These are phyloP conservation scores for Nipponacmea schrenckii DNA, from an alignment of 2,888 invertebrate genomes.

Conservation along the genomic window DNA sequence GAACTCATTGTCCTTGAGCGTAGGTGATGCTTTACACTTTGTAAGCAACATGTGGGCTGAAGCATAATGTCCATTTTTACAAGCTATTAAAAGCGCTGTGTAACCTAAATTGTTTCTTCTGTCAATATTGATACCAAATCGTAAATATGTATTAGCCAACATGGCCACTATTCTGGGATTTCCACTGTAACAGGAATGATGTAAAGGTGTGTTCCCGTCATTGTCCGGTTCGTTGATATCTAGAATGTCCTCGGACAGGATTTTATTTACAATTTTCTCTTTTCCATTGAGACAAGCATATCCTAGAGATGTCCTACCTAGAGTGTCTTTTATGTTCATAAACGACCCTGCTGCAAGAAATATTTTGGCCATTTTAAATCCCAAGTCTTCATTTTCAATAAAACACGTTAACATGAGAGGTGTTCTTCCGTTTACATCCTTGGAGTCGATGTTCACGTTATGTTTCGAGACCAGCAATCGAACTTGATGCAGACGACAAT, in stretches of 20 bases:
- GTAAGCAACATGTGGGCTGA: constrained; percentile 56
- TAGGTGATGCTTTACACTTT: constrained; percentile 54
- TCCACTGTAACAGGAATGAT: constrained; percentile 59
- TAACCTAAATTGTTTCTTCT: constrained; percentile 59
- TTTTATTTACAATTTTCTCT: constrained; percentile 47
- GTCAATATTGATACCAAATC: constrained; percentile 60
- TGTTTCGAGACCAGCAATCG: constrained; percentile 61
- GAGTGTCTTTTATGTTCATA: constrained; percentile 53
- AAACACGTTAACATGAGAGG: constrained; percentile 64
- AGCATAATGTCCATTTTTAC: constrained; percentile 59
- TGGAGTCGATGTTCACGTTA: constrained; percentile 55
- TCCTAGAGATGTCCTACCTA: constrained; percentile 60
- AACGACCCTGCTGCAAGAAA: constrained; percentile 55
- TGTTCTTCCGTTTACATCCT: constrained; percentile 62
- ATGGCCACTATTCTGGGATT: constrained; percentile 53
- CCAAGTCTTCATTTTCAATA: constrained; percentile 54
- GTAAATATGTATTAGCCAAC: constrained; percentile 44
- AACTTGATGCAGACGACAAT: constrained; percentile 63
- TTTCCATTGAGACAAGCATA: constrained; percentile 62
- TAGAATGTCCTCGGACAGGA: constrained; percentile 55
- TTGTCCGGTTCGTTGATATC: constrained; percentile 61
- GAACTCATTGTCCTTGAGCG: constrained; percentile 59
- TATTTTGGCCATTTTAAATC: constrained; percentile 58
- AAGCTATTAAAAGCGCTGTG: constrained; percentile 61
- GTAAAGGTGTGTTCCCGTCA: constrained; percentile 63